These are phyloP conservation scores for Melanostoma mellinum DNA, from an alignment of 2,888 invertebrate species.

Conservation along the genomic window DNA sequence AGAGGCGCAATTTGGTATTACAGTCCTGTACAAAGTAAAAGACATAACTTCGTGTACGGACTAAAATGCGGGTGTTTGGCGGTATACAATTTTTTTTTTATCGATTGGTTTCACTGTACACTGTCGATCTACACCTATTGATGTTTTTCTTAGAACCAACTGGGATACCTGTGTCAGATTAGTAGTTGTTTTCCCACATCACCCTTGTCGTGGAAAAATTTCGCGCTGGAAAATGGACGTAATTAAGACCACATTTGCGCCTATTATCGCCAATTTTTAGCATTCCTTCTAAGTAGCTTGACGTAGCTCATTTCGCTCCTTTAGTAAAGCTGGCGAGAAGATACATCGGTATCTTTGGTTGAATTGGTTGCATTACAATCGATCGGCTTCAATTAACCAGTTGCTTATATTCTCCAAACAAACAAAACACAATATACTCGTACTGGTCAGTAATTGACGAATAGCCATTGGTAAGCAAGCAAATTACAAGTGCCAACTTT, in stretches of 20 bases:
- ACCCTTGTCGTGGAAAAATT: conserved; percentile 70
- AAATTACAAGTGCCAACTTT: too few species aligned
- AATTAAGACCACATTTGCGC: conserved; percentile 72
- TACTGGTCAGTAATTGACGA: conserved; percentile 9
- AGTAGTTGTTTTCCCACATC: conserved; percentile 70
- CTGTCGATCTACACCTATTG: conserved; percentile 36
- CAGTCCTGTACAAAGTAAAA: background rate
- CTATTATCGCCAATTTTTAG: conserved; percentile 68
- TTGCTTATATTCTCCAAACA: background rate
- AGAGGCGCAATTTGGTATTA: background rate
- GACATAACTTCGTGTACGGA: conserved; percentile 31
- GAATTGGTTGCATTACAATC: conserved; percentile 73
- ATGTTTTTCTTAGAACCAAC: conserved; percentile 46
- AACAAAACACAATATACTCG: too few species aligned
- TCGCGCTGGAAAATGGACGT: conserved; percentile 70
- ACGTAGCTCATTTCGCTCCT: conserved; percentile 18
- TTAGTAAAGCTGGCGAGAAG: conserved; percentile 53
- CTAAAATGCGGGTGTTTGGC: conserved; percentile 40
- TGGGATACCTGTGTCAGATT: conserved; percentile 66
- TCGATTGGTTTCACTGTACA: conserved; percentile 13
- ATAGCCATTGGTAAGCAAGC: background rate
- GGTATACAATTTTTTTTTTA: conserved; percentile 1
- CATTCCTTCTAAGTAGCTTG: conserved; percentile 57
- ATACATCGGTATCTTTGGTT: conserved; percentile 68
- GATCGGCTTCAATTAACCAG: conserved; percentile 74